phyloP scores from a whole-genome alignment of 2,888 invertebrate genomes.

The Xanthorhoe designata region DNA sequence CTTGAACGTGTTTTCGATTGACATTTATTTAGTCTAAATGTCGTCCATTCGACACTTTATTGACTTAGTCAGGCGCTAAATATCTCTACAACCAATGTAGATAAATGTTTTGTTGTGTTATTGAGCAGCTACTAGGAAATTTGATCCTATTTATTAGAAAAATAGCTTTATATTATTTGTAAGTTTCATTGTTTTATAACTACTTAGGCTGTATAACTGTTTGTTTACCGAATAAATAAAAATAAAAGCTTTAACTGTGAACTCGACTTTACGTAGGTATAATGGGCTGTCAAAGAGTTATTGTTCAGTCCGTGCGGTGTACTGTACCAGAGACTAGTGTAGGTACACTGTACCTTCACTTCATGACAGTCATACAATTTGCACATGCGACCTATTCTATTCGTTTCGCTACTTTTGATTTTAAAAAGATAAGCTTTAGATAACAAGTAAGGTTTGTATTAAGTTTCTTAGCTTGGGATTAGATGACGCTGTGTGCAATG shows the following conservation, averaged over 20 bases:
- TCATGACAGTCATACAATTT: constrained; percentile 37
- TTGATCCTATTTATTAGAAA: no score
- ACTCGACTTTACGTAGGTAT: constrained; percentile 2
- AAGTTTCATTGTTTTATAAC: no score
- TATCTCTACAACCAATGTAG: background rate
- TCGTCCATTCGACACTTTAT: background rate
- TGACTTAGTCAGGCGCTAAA: background rate
- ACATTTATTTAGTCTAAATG: constrained; percentile 19
- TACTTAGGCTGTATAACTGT: no score
- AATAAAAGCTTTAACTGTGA: background rate
- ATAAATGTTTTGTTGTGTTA: background rate
- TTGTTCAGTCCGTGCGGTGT: constrained; percentile 10
- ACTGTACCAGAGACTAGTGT: no score
- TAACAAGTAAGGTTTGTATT: background rate
- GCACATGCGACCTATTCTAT: constrained; percentile 1
- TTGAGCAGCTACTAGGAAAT: background rate
- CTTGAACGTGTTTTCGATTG: constrained; percentile 14
- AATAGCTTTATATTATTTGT: no score
- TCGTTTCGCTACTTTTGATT: constrained; percentile 2
- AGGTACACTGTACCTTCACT: constrained; percentile 19
- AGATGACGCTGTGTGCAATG: no score
- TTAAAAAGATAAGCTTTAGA: background rate
- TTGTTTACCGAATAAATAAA: no score
- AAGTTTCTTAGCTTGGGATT: no score
- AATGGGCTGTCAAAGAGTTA: constrained; percentile 21